Base-by-base conservation (phyloP, 2,888 invertebrate genomes). In the Nasonovia ribisnigri region DNA sequence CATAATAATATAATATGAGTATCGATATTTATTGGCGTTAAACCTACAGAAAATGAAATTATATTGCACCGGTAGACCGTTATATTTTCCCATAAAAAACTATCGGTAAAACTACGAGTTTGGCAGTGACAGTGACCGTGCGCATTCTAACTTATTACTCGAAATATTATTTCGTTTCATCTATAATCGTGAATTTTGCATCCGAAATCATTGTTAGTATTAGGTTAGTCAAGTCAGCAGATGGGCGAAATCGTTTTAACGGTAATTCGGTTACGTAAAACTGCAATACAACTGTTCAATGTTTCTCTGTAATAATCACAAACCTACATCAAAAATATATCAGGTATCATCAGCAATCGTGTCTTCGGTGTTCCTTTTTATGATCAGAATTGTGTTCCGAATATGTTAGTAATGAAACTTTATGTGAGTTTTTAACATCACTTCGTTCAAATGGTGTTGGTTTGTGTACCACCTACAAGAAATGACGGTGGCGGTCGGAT, bases 41-140 rank as follows among this genome's bases (percentile, higher is more conserved):
- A 57, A 42, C 67, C 90, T 48, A 67, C 90, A 48, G 67, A 67
- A 90, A 67, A 48, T 48, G 16, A 57, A 42, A 89, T 51, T 29
- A 1, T 89, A 89, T 57, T 13, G 8, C 8, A 1, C 43, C 2
- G n/a, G 6, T n/a, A 1, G 42, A 60, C 20, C 8, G 46, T 67
- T 67, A n/a, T n/a, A n/a, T 88, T n/a, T 88, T 36, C 36, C 36
- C 10, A n/a, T 43, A 16, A 86, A 43, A 77, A 36, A 36, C 20
- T 67, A 16, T 46, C 29, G n/a, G 29, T 43, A 43, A n/a, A 16
- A 43, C 86, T 16, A 46, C 46, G 0, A 43, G 29, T 13, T 46
- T 11, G 4, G 26, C 26, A 5, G 26, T 29, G 84, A 0, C 86
- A 77, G 20, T 16, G 67, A 36, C 67, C 16, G 16, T 67, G n/a